Evolutionary conservation across 2,888 invertebrate species (phyloP).

Genomic region (Drosophila formosana): DNA sequence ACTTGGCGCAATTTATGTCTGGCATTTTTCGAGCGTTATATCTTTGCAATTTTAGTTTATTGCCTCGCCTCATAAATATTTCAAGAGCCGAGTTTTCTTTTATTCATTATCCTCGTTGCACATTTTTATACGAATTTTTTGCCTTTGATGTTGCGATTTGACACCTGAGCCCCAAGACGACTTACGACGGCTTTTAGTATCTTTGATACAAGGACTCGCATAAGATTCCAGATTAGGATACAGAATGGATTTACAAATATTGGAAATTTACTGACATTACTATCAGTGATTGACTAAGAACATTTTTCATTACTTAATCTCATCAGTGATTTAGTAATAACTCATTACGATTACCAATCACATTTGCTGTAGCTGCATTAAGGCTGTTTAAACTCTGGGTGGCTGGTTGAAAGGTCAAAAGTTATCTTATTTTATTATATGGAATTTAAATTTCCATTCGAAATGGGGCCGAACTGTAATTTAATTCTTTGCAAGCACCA

Average conservation of each 20-base stretch:
- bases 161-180: slow-evolving; percentile 22
- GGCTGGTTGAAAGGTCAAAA: background rate
- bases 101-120: slow-evolving; percentile 33
- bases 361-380: background rate
- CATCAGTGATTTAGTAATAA: slow-evolving; percentile 8
- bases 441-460: slow-evolving; percentile 7
- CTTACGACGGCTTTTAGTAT: background rate
- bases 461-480: slow-evolving; percentile 16
- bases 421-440: slow-evolving; percentile 9
- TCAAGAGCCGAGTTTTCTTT: slow-evolving; percentile 57
- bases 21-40: slow-evolving; percentile 63
- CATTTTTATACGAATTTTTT: slow-evolving; percentile 23
- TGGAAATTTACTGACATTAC: background rate
- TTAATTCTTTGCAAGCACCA: slow-evolving; percentile 29
- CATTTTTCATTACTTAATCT: slow-evolving; percentile 25
- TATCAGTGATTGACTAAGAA: slow-evolving; percentile 1
- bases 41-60: slow-evolving; percentile 69
- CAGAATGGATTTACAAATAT: slow-evolving; percentile 1
- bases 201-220: background rate
- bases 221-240: slow-evolving; percentile 6
- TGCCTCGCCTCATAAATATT: slow-evolving; percentile 63
- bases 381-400: slow-evolving; percentile 8
- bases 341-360: slow-evolving; percentile 21
- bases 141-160: slow-evolving; percentile 33
- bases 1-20: slow-evolving; percentile 59